These are phyloP conservation scores for Encarsia formosa DNA, from an alignment of 2,888 invertebrate genomes.

Conservation along the genomic window DNA sequence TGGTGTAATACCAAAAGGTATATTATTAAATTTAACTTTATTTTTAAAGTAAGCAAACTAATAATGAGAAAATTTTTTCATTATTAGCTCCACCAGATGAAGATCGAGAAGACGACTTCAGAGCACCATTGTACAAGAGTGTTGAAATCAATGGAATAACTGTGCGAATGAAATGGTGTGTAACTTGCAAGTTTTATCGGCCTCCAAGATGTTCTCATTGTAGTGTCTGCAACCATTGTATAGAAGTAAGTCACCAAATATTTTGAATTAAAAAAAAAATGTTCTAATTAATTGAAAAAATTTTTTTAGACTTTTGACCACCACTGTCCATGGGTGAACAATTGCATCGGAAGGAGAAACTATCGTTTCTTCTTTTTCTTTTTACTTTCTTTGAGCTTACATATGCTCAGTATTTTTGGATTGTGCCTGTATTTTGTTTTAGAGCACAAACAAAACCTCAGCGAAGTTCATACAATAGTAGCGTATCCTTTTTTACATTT, in stretches of 20 bases:
- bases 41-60: not conserved
- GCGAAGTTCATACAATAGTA: constrained; percentile 76
- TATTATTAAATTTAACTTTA: not conserved
- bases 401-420: constrained; percentile 96
- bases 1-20: constrained; percentile 97
- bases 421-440: constrained; percentile 90
- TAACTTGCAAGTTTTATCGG: constrained; percentile 98
- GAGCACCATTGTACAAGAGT: constrained; percentile 93
- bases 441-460: constrained; percentile 75
- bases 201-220: constrained; percentile 99
- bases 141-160: constrained; percentile 98
- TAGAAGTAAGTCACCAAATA: constrained; percentile 75
- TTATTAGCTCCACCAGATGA: constrained; percentile 86
- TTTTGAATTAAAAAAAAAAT: constrained; percentile 1
- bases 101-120: constrained; percentile 94
- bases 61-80: not conserved
- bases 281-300: too few relatives aligned
- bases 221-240: constrained; percentile 98
- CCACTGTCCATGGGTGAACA: constrained; percentile 98
- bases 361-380: constrained; percentile 99
- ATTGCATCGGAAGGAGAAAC: constrained; percentile 94
- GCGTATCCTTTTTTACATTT: constrained; percentile 70
- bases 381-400: constrained; percentile 89
- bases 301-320: constrained; percentile 98
- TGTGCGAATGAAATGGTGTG: constrained; percentile 99